Conservation (phyloP, 2,113 vertebrate species). For the Bubo blakistoni region DNA sequence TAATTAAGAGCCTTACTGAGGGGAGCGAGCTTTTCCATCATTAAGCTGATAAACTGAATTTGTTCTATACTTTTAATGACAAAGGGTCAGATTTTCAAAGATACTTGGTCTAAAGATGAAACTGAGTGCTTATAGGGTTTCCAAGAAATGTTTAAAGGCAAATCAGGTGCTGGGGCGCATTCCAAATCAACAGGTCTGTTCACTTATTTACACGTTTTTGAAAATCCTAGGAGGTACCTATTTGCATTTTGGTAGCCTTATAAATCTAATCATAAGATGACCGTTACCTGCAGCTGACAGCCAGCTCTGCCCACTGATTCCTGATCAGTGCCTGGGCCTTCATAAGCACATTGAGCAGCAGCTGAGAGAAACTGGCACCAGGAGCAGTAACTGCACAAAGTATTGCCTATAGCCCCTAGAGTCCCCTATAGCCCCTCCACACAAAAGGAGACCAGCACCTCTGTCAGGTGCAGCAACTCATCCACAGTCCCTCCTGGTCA, state of each 20-base stretch:
- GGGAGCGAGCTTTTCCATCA: neutral
- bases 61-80: neutral
- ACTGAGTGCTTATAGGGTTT: neutral
- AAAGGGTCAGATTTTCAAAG: constrained; percentile 1
- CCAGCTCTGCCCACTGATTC: neutral
- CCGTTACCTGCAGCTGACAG: neutral
- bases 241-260: neutral
- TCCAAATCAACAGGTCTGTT: neutral
- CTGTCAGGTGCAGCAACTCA: neutral
- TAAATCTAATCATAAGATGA: neutral
- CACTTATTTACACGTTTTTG: neutral
- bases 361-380: neutral
- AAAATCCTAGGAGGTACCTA: neutral
- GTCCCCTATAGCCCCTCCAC: too few relatives aligned
- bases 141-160: neutral
- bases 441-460: neutral
- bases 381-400: neutral
- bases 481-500: neutral
- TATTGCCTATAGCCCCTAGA: neutral
- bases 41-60: neutral
- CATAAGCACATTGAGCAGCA: neutral
- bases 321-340: neutral
- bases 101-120: neutral
- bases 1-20: constrained; percentile 35
- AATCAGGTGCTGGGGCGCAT: neutral